Evolutionary conservation across 2,113 vertebrate genomes (phyloP).

Genomic region (Neogale vison): DNA sequence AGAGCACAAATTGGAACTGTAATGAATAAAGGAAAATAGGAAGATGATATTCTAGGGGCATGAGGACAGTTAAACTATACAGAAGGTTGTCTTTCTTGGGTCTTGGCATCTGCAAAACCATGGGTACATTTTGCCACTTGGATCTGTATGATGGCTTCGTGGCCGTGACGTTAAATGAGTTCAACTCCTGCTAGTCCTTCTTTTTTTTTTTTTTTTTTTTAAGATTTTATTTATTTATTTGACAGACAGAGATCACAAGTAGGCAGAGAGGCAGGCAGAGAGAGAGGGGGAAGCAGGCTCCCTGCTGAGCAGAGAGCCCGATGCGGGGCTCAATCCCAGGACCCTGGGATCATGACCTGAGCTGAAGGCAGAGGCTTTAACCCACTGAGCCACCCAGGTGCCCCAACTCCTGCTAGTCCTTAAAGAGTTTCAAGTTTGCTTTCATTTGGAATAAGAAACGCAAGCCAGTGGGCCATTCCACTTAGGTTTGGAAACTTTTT

Average conservation of each 20-base stretch:
- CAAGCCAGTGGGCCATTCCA: neutral
- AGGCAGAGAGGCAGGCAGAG: too few species aligned
- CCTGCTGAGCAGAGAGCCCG: too few species aligned
- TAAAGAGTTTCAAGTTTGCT: neutral
- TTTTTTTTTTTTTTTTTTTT: too few species aligned
- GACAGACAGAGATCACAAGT: too few species aligned
- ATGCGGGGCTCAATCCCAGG: too few species aligned
- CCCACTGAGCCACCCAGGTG: too few species aligned
- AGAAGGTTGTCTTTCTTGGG: neutral
- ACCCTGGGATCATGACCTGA: too few species aligned
- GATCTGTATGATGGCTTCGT: neutral
- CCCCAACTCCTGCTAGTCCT: neutral
- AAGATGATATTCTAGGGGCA: neutral
- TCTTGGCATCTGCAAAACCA: neutral
- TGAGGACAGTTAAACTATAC: neutral
- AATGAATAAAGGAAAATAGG: neutral
- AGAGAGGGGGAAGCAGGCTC: too few species aligned
- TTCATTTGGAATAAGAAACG: conserved; percentile 43
- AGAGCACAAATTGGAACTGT: neutral
- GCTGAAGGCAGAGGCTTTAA: too few species aligned
- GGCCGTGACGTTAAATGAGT: neutral
- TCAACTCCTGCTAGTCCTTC: neutral
- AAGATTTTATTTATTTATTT: too few species aligned
- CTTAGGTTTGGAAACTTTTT: neutral
- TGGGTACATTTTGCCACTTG: neutral